These are phyloP conservation scores for Ivindomyrus marchei DNA, from an alignment of 2,113 vertebrate species.

Conservation along the genomic window DNA sequence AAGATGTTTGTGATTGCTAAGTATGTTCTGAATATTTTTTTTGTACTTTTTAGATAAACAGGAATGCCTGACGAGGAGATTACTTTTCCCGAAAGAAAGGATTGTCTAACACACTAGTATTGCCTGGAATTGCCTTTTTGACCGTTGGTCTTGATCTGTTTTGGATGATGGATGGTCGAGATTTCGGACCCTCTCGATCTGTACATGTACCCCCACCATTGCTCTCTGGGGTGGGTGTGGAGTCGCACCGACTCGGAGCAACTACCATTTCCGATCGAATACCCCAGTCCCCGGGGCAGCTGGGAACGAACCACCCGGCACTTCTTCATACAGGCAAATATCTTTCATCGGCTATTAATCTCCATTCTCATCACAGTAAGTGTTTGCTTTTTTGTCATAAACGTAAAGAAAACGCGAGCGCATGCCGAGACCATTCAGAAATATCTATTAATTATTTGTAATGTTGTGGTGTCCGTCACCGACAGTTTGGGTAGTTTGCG, in stretches of 20 bases:
- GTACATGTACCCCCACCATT: slow-evolving; percentile 83
- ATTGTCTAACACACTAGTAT: slow-evolving; percentile 54
- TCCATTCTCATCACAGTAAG: slow-evolving; percentile 88
- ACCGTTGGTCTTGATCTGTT: slow-evolving; percentile 53
- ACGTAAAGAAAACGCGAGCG: not conserved
- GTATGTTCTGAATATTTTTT: slow-evolving; percentile 18
- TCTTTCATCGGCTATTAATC: slow-evolving; percentile 77
- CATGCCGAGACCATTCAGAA: not conserved
- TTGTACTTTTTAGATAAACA: slow-evolving; percentile 50
- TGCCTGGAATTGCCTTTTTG: slow-evolving; percentile 52
- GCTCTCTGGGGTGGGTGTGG: slow-evolving; percentile 82
- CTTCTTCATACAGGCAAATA: slow-evolving; percentile 81
- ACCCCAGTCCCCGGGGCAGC: slow-evolving; percentile 69
- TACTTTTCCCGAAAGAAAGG: slow-evolving; percentile 55
- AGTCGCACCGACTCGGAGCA: slow-evolving; percentile 78
- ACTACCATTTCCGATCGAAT: slow-evolving; percentile 74
- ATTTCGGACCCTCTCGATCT: slow-evolving; percentile 85
- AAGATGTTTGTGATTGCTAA: not conserved
- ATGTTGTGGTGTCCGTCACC: not conserved
- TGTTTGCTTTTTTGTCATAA: slow-evolving; percentile 24
- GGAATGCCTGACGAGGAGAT: slow-evolving; percentile 58
- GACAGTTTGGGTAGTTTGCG: not conserved
- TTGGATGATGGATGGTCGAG: slow-evolving; percentile 96
- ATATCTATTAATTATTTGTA: not conserved
- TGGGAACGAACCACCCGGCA: slow-evolving; percentile 71